Evolutionary conservation across 2,888 invertebrate species (phyloP), one percentile per base, ranked within the genome.

Genomic region (Aphodius sticticus): DNA sequence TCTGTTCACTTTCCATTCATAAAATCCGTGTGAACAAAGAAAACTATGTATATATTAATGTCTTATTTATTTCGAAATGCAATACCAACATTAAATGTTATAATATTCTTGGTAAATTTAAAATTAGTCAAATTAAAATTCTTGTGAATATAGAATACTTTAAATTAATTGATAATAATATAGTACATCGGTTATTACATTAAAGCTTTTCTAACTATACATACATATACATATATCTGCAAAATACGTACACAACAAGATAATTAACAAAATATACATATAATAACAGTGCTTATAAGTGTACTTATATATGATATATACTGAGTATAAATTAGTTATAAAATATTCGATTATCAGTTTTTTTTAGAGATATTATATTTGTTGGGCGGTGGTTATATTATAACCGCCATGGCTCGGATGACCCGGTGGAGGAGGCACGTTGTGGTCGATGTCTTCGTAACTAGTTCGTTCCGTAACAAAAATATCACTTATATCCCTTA

Each of bases 371-470:
- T 26, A 78, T 81, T 81, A 81, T 75, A 81, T 81, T 79, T 77
- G 77, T 70, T 81, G 78, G 36, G 80, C 80, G 15, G 79, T 79
- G 75, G 79, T 53, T 69, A 81, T 78, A 77, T 81, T 78, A 75
- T 81, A 81, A 74, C 80, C 80, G 76, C 78, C 80, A 78, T 81
- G 77, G 70, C 78, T 81, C n/a, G 80, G 77, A 79, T 77, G 80
- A 36, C n/a, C 15, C 35, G 78, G 16, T 3, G 37, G 74, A 9
- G 77, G 38, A 35, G 70, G 78, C 9, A 36, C 80, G 16, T 70
- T 75, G 15, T 76, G 53, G 26, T 82, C 82, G 14, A 82, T 82
- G 36, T 82, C 82, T 76, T 82, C 82, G 15, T 82, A 82, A 80
- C 80, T 82, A 16, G 75, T 69, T 69, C 78, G 72, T 9, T 77